Base-by-base conservation (phyloP, 2,888 invertebrate species). In the Encarsia formosa region DNA sequence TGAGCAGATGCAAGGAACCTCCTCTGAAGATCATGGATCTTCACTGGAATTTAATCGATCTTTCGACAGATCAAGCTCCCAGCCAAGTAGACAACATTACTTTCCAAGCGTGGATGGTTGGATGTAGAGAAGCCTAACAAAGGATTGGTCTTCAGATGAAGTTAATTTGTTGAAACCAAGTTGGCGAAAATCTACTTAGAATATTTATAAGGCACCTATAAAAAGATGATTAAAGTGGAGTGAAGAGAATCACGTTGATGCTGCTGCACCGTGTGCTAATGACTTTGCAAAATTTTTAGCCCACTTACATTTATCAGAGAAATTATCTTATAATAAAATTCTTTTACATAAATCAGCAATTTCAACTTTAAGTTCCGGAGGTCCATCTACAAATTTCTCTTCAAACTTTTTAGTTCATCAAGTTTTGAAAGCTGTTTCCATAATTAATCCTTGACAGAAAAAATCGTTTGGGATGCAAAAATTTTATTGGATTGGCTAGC, bases 221-320 rank as follows among this genome's bases (percentile, higher is more conserved):
- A 42, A 38, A 13, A 49, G 56, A 35, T 61, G 59, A 57, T 26
- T 61, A 11, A 23, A 32, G 2, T 59, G 56, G 56, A 59, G 59
- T 37, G 19, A 15, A 18, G 11, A 5, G 3, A 37, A 37, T 16
- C 13, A 37, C 16, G 16, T 35, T 15, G 24, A 35, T 6, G 24
- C 55, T 1, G 26, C n/a, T n/a, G 18, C 40, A 15, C 52, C 54
- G 2, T 35, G 24, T 5, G 47, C 45, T 9, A 52, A 46, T 38
- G 55, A 58, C 19, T 31, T 59, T 15, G 58, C 59, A 18, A 57
- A 57, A 42, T 58, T 61, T 41, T 46, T 62, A 13, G 57, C 57
- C 5, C 42, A 49, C 26, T 38, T 61, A 18, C 55, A 41, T 26
- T 23, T 58, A 5, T 31, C 23, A 5, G 34, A 59, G n/a, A 48